Conservation (phyloP, 2,888 invertebrate genomes). For the Apoderus coryli region DNA sequence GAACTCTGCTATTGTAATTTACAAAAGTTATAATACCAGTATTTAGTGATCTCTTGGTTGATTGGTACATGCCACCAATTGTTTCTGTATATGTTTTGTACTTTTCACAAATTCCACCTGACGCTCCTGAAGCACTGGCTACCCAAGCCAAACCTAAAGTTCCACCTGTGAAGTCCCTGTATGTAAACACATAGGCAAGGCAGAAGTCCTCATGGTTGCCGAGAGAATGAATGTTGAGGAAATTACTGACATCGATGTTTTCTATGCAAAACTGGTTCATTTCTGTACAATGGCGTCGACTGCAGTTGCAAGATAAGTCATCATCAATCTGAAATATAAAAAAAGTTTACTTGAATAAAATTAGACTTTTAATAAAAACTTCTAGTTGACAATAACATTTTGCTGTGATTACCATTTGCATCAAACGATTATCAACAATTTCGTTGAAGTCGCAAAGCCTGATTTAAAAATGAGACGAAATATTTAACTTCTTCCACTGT, state of each 20-base stretch:
- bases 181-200: constrained; percentile 98
- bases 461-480: too few species aligned
- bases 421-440: too few species aligned
- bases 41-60: constrained; percentile 86
- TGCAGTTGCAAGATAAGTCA: constrained; percentile 58
- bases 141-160: constrained; percentile 99
- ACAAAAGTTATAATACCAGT: constrained; percentile 98
- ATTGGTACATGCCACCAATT: constrained; percentile 81
- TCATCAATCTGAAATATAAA: constrained; percentile 69
- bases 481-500: too few species aligned
- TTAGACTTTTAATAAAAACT: too few species aligned
- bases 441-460: too few species aligned
- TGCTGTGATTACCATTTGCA: too few species aligned
- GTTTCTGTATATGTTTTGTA: constrained; percentile 96
- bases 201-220: constrained; percentile 98
- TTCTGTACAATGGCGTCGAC: constrained; percentile 44
- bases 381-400: too few species aligned
- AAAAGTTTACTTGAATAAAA: constrained; percentile 3
- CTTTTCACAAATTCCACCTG: constrained; percentile 97
- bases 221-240: constrained; percentile 92
- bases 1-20: constrained; percentile 94
- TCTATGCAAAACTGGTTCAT: constrained; percentile 85
- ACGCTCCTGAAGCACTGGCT: constrained; percentile 92
- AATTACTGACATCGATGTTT: constrained; percentile 98
- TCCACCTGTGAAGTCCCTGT: constrained; percentile 94